Conservation (phyloP, 2,797 vertebrate genomes). For the Phalloptychus januarius region DNA sequence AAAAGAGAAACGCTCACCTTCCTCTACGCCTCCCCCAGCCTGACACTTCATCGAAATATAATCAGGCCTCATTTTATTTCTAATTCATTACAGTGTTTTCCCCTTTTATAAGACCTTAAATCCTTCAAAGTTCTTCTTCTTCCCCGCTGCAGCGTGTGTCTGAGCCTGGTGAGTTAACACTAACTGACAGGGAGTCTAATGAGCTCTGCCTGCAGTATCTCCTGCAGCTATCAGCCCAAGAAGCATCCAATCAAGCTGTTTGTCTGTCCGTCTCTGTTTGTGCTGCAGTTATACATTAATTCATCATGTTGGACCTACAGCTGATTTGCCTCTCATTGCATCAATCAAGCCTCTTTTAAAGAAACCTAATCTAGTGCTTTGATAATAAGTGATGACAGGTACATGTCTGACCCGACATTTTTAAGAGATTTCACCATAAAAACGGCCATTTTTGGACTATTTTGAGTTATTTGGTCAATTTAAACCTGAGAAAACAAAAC, state of each 20-base stretch:
- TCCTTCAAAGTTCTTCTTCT: background rate
- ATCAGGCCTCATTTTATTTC: background rate
- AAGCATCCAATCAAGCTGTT: constrained; percentile 18
- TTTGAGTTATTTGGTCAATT: background rate
- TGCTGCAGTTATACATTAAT: background rate
- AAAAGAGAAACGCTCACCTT: background rate
- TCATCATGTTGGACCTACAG: background rate
- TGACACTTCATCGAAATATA: background rate
- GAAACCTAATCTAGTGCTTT: background rate
- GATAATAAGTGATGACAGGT: background rate
- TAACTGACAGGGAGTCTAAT: constrained; percentile 19
- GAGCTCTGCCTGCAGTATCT: constrained; percentile 9
- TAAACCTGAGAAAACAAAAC: background rate
- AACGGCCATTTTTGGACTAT: background rate
- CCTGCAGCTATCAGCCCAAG: background rate
- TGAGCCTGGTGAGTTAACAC: background rate
- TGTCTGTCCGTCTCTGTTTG: constrained; percentile 14
- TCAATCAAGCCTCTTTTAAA: background rate
- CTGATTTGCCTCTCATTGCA: background rate
- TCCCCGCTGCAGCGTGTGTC: background rate
- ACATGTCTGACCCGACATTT: background rate
- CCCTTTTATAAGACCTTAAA: background rate
- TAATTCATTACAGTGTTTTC: background rate
- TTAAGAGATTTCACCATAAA: background rate
- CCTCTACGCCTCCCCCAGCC: background rate